Percentiles rank a stretch among this genome's conserved stretches.
phyloP scores from a whole-genome alignment of 2,113 vertebrate species.

The Otis tarda region DNA sequence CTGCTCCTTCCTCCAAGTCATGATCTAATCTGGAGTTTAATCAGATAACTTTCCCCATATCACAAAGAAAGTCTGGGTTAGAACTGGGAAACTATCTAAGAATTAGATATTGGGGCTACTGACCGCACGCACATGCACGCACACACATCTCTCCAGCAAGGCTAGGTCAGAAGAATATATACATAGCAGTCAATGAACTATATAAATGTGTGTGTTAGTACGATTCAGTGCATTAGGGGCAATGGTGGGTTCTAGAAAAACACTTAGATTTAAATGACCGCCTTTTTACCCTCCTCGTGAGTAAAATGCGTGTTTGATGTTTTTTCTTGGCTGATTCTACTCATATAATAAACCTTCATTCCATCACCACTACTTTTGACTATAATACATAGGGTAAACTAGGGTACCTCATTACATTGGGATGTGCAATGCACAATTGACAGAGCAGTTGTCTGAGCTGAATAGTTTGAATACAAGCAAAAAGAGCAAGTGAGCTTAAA shows the following conservation, averaged over 20 bases:
- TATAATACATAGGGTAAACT: conserved; percentile 67
- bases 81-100: neutral
- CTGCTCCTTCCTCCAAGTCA: neutral
- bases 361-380: conserved; percentile 46
- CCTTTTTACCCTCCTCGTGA: conserved; percentile 25
- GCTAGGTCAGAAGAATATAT: conserved; percentile 54
- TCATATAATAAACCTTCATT: conserved; percentile 29
- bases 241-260: conserved; percentile 29
- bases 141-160: conserved; percentile 25
- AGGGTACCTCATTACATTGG: conserved; percentile 54
- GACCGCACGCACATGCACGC: neutral
- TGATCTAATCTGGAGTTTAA: neutral
- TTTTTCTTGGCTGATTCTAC: conserved; percentile 51
- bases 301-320: conserved; percentile 21
- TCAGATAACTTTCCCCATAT: neutral
- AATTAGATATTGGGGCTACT: neutral
- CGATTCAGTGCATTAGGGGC: conserved; percentile 22
- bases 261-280: conserved; percentile 5
- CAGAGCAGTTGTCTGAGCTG: conserved; percentile 44
- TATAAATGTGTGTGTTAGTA: conserved; percentile 28
- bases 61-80: neutral
- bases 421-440: conserved; percentile 46
- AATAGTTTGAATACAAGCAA: conserved; percentile 35
- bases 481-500: conserved; percentile 54
- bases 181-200: conserved; percentile 43